phyloP scores from a whole-genome alignment of 2,797 vertebrate genomes.

The Xenentodon cancila region DNA sequence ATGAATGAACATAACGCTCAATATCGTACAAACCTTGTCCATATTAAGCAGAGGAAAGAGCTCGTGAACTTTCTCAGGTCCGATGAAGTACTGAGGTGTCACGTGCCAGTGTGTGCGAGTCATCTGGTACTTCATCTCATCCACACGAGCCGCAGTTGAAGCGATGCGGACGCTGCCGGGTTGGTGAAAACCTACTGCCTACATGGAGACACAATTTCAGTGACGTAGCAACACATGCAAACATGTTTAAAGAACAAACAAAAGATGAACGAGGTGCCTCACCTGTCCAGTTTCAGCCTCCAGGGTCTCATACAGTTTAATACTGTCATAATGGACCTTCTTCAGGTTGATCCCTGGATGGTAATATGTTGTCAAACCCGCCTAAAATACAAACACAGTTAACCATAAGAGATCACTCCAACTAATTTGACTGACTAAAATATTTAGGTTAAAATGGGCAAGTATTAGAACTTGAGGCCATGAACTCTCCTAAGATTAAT shows the following conservation, averaged over 20 bases:
- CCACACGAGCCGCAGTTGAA: conserved; percentile 88
- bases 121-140: conserved; percentile 98
- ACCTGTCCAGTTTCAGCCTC: conserved; percentile 98
- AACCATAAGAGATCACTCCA: background rate
- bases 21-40: conserved; percentile 81
- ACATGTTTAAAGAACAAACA: background rate
- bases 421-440: background rate
- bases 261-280: conserved; percentile 10
- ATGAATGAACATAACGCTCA: background rate
- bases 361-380: conserved; percentile 96
- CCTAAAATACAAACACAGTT: conserved; percentile 76
- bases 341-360: conserved; percentile 98
- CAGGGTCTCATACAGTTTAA: conserved; percentile 92
- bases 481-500: no score
- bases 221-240: background rate
- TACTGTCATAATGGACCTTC: conserved; percentile 95
- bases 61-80: conserved; percentile 89
- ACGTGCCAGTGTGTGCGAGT: conserved; percentile 91
- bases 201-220: background rate
- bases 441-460: no score
- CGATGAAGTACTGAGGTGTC: conserved; percentile 88
- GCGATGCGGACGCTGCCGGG: conserved; percentile 96
- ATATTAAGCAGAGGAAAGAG: conserved; percentile 93
- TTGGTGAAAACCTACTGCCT: conserved; percentile 95
- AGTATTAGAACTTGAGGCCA: no score